These are phyloP conservation scores for Candoia aspera DNA, from an alignment of 2,113 vertebrate genomes.

Conservation along the genomic window DNA sequence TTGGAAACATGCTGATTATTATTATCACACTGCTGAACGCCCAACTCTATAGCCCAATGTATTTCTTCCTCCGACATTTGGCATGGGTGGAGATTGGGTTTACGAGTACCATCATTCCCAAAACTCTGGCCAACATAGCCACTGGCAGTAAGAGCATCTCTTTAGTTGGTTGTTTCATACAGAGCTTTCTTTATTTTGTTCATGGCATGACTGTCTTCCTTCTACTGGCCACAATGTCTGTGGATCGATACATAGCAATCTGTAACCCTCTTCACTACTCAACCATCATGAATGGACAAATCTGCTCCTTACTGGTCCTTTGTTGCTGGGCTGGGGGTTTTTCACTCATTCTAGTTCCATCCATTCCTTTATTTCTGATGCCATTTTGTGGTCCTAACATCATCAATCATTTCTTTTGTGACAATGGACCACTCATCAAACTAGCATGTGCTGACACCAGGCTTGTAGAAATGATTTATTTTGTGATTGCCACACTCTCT, in stretches of 20 bases:
- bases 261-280: no score
- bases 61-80: slow-evolving; percentile 39
- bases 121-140: slow-evolving; percentile 16
- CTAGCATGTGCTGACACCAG: not conserved
- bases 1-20: slow-evolving; percentile 28
- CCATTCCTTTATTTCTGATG: no score
- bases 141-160: not conserved
- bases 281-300: no score
- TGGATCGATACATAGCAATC: no score
- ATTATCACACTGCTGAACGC: not conserved
- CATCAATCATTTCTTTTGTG: no score
- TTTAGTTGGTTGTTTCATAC: slow-evolving; percentile 35
- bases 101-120: slow-evolving; percentile 27
- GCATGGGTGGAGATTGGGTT: slow-evolving; percentile 29
- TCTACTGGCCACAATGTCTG: no score
- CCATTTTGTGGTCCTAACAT: no score
- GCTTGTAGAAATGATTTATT: not conserved
- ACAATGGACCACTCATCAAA: no score
- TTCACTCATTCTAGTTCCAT: slow-evolving; percentile 29
- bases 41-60: slow-evolving; percentile 39
- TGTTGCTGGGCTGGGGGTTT: slow-evolving; percentile 18
- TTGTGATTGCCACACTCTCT: not conserved
- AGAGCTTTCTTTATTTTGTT: slow-evolving; percentile 35
- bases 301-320: no score
- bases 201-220: not conserved